These are phyloP conservation scores for Leptoteleia sp. DNA, from an alignment of 1,140 invertebrate genomes.

Conservation along the genomic window DNA sequence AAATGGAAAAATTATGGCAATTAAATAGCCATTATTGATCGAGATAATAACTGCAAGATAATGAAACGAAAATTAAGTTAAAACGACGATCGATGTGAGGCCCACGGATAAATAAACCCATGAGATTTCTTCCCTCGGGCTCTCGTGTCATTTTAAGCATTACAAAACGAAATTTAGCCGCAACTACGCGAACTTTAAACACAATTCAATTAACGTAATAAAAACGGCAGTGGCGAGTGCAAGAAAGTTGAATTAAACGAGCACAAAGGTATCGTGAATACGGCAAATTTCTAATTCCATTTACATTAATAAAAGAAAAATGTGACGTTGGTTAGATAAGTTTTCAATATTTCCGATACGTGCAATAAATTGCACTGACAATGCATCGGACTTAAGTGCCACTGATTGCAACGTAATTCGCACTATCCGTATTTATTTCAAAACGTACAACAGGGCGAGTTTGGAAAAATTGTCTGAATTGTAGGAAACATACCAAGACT, in stretches of 20 bases:
- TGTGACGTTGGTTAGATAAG: conserved; percentile 51
- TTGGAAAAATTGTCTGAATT: conserved; percentile 60
- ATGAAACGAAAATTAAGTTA: too few relatives aligned
- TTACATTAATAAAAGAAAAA: conserved; percentile 63
- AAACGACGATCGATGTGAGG: too few relatives aligned
- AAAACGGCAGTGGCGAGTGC: conserved; percentile 12
- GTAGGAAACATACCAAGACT: conserved; percentile 59
- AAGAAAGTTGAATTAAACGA: conserved; percentile 31
- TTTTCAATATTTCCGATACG: conserved; percentile 60
- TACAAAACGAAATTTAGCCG: conserved; percentile 5
- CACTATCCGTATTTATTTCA: conserved; percentile 63
- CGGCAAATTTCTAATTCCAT: conserved; percentile 59
- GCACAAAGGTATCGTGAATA: conserved; percentile 13
- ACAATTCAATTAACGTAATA: conserved; percentile 38
- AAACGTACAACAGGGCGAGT: conserved; percentile 38
- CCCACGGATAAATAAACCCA: too few relatives aligned
- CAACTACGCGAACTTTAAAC: neutral
- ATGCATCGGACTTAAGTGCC: conserved; percentile 44
- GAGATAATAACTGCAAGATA: too few relatives aligned
- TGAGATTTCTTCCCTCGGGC: too few relatives aligned
- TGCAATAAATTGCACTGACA: conserved; percentile 65
- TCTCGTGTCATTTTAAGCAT: neutral
- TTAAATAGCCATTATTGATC: too few relatives aligned
- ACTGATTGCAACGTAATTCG: conserved; percentile 62
- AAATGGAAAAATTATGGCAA: too few relatives aligned